These are phyloP conservation scores for Sciurus vulgaris DNA, from an alignment of 2,797 vertebrate genomes.

Conservation along the genomic window DNA sequence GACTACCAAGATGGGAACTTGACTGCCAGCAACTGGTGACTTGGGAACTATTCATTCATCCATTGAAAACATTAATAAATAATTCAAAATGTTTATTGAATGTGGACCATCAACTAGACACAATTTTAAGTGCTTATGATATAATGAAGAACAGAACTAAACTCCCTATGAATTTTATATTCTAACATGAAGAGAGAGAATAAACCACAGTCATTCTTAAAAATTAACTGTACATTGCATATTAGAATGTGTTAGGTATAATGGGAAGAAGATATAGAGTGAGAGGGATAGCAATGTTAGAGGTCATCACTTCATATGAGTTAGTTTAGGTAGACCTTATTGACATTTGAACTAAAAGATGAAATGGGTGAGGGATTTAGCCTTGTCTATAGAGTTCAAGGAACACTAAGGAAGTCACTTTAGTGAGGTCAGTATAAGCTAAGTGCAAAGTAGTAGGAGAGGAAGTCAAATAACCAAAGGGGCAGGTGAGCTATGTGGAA, in stretches of 20 bases:
- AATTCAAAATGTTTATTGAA: background rate
- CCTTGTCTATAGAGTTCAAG: background rate
- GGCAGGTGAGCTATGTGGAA: background rate
- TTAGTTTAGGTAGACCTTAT: background rate
- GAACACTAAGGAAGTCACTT: background rate
- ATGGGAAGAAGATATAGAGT: background rate
- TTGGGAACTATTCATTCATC: background rate
- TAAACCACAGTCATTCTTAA: background rate
- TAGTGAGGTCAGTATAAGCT: background rate
- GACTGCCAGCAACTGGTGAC: background rate
- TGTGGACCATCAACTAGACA: background rate
- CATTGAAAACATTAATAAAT: constrained; percentile 22
- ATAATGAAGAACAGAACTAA: background rate
- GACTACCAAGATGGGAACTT: background rate
- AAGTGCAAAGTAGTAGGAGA: background rate
- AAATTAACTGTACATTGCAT: background rate
- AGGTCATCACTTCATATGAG: background rate
- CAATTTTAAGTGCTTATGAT: constrained; percentile 1
- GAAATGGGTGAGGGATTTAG: background rate
- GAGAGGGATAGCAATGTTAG: background rate
- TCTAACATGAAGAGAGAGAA: background rate
- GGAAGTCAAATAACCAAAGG: background rate
- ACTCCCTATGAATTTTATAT: background rate
- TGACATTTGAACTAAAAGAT: background rate
- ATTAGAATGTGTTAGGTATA: background rate